Evolutionary conservation across 2,797 vertebrate genomes (phyloP).

Genomic region (Tragelaphus eurycerus): DNA sequence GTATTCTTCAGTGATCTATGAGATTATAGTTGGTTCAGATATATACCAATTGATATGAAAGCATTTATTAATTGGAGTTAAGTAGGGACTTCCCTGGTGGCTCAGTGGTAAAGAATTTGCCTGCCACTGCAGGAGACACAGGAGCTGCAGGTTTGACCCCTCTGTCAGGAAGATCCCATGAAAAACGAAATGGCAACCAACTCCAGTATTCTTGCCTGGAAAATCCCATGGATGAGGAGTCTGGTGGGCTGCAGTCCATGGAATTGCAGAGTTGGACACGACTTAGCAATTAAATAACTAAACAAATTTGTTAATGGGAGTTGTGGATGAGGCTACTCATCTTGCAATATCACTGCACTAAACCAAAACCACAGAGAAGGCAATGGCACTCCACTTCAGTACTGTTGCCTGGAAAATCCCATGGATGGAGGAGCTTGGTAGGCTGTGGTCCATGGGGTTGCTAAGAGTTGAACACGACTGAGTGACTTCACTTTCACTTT

Average conservation of each 20-base stretch:
- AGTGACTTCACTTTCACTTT: too few species aligned
- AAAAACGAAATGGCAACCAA: not conserved
- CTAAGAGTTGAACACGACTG: too few species aligned
- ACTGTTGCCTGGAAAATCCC: too few species aligned
- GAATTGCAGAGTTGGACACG: not conserved
- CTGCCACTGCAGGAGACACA: not conserved
- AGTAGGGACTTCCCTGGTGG: not conserved
- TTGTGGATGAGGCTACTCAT: not conserved
- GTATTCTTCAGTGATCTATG: conserved; percentile 15
- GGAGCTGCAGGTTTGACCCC: too few species aligned
- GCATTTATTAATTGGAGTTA: not conserved
- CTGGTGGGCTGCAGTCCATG: not conserved
- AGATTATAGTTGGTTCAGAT: not conserved
- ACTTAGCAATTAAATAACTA: not conserved
- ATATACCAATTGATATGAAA: not conserved
- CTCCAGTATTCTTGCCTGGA: not conserved
- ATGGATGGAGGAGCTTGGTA: too few species aligned
- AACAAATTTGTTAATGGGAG: not conserved
- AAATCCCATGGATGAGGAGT: not conserved
- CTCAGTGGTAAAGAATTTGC: not conserved
- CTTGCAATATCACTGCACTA: not conserved
- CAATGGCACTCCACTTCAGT: too few species aligned
- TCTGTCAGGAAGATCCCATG: not conserved
- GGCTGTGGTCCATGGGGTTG: too few species aligned
- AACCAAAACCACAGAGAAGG: not conserved